These are phyloP conservation scores for Cochlearius cochlearius DNA, from an alignment of 2,113 vertebrate genomes.

Conservation along the genomic window DNA sequence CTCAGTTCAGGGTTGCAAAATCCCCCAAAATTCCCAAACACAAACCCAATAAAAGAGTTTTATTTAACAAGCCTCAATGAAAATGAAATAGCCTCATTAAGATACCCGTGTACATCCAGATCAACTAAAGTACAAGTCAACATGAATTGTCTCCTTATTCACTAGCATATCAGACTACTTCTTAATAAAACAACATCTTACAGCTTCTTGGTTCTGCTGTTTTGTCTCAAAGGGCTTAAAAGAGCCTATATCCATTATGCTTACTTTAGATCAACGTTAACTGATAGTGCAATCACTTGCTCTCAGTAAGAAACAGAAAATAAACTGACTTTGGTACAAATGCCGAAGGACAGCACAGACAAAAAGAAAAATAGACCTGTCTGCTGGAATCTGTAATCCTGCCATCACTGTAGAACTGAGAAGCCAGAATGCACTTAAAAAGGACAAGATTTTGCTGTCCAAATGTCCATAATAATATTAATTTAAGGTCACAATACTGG, in stretches of 20 bases:
- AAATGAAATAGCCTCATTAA: neutral
- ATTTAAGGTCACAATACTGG: neutral
- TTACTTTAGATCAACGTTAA: neutral
- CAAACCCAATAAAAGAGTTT: neutral
- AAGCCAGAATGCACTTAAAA: neutral
- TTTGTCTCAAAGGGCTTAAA: neutral
- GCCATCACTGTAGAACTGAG: neutral
- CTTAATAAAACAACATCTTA: neutral
- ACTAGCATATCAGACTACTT: neutral
- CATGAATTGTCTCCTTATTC: neutral
- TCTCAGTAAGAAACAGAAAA: neutral
- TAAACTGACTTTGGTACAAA: neutral
- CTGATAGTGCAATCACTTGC: neutral
- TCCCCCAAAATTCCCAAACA: neutral
- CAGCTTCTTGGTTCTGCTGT: neutral
- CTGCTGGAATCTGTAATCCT: neutral
- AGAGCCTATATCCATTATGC: neutral
- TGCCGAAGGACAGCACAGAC: neutral
- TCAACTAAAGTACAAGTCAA: neutral
- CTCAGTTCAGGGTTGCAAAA: neutral
- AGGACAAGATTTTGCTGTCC: neutral
- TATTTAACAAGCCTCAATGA: neutral
- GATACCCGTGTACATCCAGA: neutral
- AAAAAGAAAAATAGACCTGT: neutral
- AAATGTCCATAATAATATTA: neutral